These are phyloP conservation scores for Venustaconcha ellipsiformis DNA, from an alignment of 1,140 invertebrate genomes.

Conservation along the genomic window DNA sequence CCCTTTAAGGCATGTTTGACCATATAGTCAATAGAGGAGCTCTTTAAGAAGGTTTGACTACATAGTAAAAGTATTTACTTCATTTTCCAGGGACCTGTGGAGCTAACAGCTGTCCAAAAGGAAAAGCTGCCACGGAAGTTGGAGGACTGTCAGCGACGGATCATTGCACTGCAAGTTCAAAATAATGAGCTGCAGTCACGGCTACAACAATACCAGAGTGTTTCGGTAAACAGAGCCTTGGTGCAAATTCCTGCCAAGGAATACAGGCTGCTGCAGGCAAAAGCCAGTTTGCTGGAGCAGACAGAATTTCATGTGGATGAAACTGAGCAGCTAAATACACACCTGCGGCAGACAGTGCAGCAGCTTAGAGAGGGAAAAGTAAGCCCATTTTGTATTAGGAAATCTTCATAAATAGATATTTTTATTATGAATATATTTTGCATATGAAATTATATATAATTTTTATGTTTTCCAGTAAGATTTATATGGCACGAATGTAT, in stretches of 20 bases:
- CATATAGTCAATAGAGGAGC: too few relatives aligned
- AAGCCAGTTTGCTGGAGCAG: slow-evolving; percentile 50
- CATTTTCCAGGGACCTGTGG: too few relatives aligned
- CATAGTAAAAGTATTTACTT: too few relatives aligned
- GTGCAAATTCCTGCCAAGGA: slow-evolving; percentile 37
- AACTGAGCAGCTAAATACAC: slow-evolving; percentile 36
- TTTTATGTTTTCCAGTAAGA: too few relatives aligned
- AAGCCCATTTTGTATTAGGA: slow-evolving; percentile 1
- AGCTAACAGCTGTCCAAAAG: slow-evolving; percentile 1
- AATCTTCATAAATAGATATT: not conserved
- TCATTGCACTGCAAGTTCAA: slow-evolving; percentile 50
- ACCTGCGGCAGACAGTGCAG: slow-evolving; percentile 44
- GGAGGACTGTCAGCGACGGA: slow-evolving; percentile 58
- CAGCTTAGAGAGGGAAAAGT: slow-evolving; percentile 58
- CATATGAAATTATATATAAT: not conserved
- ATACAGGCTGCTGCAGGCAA: slow-evolving; percentile 44
- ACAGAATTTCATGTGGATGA: slow-evolving; percentile 43
- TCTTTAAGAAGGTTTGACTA: too few relatives aligned
- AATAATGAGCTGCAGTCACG: slow-evolving; percentile 44
- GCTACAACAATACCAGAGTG: slow-evolving; percentile 19
- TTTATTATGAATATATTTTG: not conserved
- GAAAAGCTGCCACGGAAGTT: slow-evolving; percentile 52
- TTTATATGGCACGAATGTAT: too few relatives aligned
- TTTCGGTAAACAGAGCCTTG: slow-evolving; percentile 35
- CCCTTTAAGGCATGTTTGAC: too few relatives aligned